phyloP scores from a whole-genome alignment of 2,113 vertebrate genomes.

The Ailuropoda melanoleuca region DNA sequence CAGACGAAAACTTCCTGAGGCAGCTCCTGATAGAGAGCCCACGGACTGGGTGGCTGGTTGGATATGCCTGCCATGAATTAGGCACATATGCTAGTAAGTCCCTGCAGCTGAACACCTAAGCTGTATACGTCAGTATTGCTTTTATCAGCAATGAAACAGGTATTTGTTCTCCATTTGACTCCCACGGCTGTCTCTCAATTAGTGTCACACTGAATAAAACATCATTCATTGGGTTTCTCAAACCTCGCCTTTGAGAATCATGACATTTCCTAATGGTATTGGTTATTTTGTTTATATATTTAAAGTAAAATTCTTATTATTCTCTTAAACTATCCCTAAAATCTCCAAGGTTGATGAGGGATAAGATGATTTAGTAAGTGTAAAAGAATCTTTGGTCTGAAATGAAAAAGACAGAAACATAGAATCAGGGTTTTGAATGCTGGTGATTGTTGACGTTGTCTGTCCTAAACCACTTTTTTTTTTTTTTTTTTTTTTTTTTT shows the following conservation, averaged over 20 bases:
- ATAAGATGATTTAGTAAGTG: neutral
- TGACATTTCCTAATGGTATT: neutral
- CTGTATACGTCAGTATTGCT: neutral
- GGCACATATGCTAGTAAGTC: neutral
- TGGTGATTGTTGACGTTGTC: neutral
- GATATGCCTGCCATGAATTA: neutral
- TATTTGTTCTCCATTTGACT: neutral
- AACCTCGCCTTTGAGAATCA: neutral
- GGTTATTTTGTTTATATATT: constrained; percentile 2
- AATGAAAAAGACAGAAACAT: neutral
- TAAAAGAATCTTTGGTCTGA: neutral
- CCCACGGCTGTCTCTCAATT: neutral
- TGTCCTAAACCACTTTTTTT: neutral
- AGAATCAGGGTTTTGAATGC: neutral
- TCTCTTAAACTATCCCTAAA: constrained; percentile 8
- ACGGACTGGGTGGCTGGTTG: fast-evolving
- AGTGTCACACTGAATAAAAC: neutral
- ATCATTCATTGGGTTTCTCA: neutral
- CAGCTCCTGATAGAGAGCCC: neutral
- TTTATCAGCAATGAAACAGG: neutral
- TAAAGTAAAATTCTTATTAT: neutral
- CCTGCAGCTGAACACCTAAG: neutral
- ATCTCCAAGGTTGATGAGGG: neutral
- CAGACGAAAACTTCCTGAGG: neutral
- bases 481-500: neutral